Percentiles rank a stretch among this genome's conserved stretches.
Evolutionary conservation across 2,113 vertebrate species (phyloP).

Genomic region (Rafetus swinhoei): DNA sequence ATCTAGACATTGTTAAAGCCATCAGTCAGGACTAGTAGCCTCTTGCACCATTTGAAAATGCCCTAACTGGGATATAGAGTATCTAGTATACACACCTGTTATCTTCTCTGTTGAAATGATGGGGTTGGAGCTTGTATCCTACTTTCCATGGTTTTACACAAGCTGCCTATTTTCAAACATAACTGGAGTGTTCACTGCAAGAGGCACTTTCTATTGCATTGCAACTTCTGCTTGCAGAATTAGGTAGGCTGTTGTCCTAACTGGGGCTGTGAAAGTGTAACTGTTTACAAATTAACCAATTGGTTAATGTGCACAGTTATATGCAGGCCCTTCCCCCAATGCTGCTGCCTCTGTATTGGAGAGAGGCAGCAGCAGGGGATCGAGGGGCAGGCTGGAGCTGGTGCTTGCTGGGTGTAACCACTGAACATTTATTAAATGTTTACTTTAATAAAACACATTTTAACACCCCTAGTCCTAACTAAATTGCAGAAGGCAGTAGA

Average conservation of each 20-base stretch:
- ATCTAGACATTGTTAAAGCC: background rate
- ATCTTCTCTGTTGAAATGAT: background rate
- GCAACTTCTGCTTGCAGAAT: background rate
- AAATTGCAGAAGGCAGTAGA: background rate
- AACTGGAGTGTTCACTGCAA: background rate
- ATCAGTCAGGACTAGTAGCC: background rate
- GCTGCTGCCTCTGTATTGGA: no score
- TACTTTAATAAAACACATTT: no score
- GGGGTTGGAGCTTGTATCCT: background rate
- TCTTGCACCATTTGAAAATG: background rate
- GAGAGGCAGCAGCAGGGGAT: no score
- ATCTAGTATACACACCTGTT: rapidly evolving
- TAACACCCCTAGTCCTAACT: background rate
- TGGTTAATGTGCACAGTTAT: no score
- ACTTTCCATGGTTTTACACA: background rate
- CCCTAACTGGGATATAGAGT: background rate
- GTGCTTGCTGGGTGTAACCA: no score
- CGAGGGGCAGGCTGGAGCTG: no score
- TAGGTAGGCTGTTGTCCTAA: background rate
- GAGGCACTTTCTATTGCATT: background rate
- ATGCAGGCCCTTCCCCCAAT: no score
- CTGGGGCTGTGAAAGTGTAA: no score
- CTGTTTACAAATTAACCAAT: no score
- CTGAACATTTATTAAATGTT: no score
- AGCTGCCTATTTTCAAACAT: background rate